Base-by-base conservation (phyloP, 2,797 vertebrate genomes). In the Capromys pilorides region DNA sequence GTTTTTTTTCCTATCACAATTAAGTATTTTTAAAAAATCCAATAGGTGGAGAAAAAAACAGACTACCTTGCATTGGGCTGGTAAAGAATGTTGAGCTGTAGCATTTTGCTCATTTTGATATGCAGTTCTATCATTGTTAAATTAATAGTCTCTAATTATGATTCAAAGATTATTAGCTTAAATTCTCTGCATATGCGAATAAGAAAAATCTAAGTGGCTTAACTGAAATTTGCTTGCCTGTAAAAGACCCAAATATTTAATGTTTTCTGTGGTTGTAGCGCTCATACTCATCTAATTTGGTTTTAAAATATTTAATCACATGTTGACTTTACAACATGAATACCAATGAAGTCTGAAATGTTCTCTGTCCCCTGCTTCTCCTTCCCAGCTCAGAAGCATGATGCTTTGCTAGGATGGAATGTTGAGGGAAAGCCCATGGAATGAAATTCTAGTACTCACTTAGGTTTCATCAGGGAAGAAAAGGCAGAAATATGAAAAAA, bases 181-280 rank as follows among this genome's bases (percentile, higher is more conserved):
- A 97, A 92, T 79, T 21, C 5, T 96, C 28, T 93, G 80, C 79
- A n/a, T 92, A 59, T 94, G 93, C 86, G 97, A 96, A 88, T 90
- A 62, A 18, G 62, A 57, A 79, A 93, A 95, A 92, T 97, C 95
- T 95, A 95, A 94, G 77, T 91, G 41, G 26, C 41, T 97, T 97
- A 94, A 95, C 88, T 97, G 64, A 97, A 97, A 95, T 93, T 49
- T 95, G 69, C 75, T 62, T 95, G 82, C 86, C 96, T 93, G 45
- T 94, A 86, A 62, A 89, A 95, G 80, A 94, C 9, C 90, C 61
- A 96, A 94, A 66, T 36, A 64, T 95, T 96, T 81, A 91, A 49
- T 67, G 5, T 82, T 97, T 97, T 90, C 94, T 89, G 18, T 88
- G 92, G 33, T 66, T 75, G 54, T 0, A 71, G 83, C 94, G 81